These are phyloP conservation scores for Ornithoptera priamus DNA, from an alignment of 2,888 invertebrate genomes.

Conservation along the genomic window DNA sequence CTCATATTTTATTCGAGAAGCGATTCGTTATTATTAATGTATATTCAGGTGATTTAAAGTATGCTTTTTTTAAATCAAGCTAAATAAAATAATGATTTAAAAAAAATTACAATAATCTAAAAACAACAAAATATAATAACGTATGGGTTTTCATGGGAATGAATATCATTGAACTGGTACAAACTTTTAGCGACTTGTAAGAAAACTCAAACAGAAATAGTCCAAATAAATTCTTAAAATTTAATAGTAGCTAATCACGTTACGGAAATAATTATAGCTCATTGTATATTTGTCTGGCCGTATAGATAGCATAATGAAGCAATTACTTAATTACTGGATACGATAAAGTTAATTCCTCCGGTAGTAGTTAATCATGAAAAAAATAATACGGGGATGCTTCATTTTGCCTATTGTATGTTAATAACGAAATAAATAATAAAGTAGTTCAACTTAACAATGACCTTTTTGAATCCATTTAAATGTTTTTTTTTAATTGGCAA, in stretches of 20 bases:
- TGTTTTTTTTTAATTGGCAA: too few relatives aligned
- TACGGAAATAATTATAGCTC: conserved; percentile 9
- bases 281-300: conserved; percentile 1
- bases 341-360: conserved; percentile 19
- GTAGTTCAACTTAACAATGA: neutral
- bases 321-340: conserved; percentile 28
- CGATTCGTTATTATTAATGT: neutral
- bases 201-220: too few relatives aligned
- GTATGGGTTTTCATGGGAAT: too few relatives aligned
- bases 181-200: too few relatives aligned
- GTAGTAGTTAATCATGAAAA: conserved; percentile 25
- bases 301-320: conserved; percentile 23
- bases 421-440: neutral
- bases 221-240: neutral
- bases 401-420: conserved; percentile 11
- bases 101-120: too few relatives aligned
- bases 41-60: neutral
- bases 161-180: too few relatives aligned
- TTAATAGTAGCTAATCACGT: conserved; percentile 21
- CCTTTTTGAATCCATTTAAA: too few relatives aligned
- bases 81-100: neutral
- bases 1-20: neutral
- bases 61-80: neutral
- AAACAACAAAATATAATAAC: too few relatives aligned
- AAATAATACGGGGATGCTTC: conserved; percentile 3